Evolutionary conservation across 2,797 vertebrate species (phyloP).

Genomic region (Astyanax mexicanus): DNA sequence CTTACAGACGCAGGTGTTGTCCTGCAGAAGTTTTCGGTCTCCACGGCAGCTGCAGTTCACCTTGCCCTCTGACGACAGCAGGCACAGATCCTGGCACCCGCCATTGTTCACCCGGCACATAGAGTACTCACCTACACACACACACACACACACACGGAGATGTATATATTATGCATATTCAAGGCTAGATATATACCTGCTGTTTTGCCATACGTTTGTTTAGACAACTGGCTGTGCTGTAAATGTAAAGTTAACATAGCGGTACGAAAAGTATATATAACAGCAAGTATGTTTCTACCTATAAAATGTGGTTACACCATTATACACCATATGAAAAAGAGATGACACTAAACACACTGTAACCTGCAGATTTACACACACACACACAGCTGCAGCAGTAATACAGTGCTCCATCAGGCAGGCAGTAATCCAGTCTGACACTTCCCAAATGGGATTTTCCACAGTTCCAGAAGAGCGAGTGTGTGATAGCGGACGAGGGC

Average conservation of each 20-base stretch:
- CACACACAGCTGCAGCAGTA: slow-evolving; percentile 11
- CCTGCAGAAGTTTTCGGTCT: slow-evolving; percentile 89
- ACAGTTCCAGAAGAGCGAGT: slow-evolving; percentile 44
- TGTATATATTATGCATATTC: too few relatives aligned
- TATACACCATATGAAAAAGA: too few relatives aligned
- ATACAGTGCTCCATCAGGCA: slow-evolving; percentile 27
- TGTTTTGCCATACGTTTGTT: too few relatives aligned
- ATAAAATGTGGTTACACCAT: too few relatives aligned
- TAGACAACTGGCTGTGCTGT: too few relatives aligned
- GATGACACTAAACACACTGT: too few relatives aligned
- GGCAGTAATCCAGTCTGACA: slow-evolving; percentile 62
- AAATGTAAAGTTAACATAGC: too few relatives aligned
- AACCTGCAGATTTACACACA: slow-evolving; percentile 31
- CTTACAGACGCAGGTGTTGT: slow-evolving; percentile 97
- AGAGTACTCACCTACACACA: slow-evolving; percentile 88
- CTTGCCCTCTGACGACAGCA: slow-evolving; percentile 89
- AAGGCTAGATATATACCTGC: too few relatives aligned
- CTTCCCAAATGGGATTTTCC: slow-evolving; percentile 65
- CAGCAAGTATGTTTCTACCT: too few relatives aligned
- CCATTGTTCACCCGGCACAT: slow-evolving; percentile 90
- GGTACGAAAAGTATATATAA: too few relatives aligned
- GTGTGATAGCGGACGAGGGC: not conserved
- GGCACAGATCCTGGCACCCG: slow-evolving; percentile 95
- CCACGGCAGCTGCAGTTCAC: slow-evolving; percentile 97
- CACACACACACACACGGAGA: slow-evolving; percentile 35